Conservation (phyloP, 2,888 invertebrate species). For the Esperia sulphurella region DNA sequence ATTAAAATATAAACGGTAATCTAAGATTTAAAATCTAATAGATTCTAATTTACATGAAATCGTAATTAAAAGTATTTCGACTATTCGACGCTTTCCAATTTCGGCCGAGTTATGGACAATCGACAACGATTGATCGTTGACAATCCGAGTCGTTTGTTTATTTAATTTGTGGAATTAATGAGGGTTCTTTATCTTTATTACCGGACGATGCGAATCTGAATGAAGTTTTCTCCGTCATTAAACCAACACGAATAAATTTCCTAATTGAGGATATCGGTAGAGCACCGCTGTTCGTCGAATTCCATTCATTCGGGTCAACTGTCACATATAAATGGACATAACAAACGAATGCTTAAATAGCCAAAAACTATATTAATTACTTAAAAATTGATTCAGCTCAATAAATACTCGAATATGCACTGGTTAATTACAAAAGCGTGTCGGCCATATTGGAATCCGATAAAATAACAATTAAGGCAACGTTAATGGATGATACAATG, state of each 20-base stretch:
- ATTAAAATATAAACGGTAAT: slow-evolving; percentile 29
- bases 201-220: slow-evolving; percentile 26
- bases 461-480: slow-evolving; percentile 75
- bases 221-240: slow-evolving; percentile 26
- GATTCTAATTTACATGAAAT: slow-evolving; percentile 51
- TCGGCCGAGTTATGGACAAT: slow-evolving; percentile 23
- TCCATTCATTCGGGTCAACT: background rate
- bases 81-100: slow-evolving; percentile 34
- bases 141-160: slow-evolving; percentile 27
- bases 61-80: slow-evolving; percentile 52
- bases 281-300: background rate
- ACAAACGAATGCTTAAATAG: background rate
- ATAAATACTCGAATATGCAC: slow-evolving; percentile 33
- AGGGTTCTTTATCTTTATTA: slow-evolving; percentile 39
- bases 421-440: slow-evolving; percentile 61
- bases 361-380: background rate
- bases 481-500: slow-evolving; percentile 67
- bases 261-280: slow-evolving; percentile 18
- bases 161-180: slow-evolving; percentile 36
- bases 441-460: slow-evolving; percentile 68
- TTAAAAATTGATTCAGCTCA: slow-evolving; percentile 2
- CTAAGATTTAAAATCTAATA: slow-evolving; percentile 33
- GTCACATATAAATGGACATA: background rate
- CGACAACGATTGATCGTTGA: slow-evolving; percentile 23
- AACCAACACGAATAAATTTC: slow-evolving; percentile 21